Base-by-base conservation (phyloP, 1,140 invertebrate genomes). In the Hestina assimilis region DNA sequence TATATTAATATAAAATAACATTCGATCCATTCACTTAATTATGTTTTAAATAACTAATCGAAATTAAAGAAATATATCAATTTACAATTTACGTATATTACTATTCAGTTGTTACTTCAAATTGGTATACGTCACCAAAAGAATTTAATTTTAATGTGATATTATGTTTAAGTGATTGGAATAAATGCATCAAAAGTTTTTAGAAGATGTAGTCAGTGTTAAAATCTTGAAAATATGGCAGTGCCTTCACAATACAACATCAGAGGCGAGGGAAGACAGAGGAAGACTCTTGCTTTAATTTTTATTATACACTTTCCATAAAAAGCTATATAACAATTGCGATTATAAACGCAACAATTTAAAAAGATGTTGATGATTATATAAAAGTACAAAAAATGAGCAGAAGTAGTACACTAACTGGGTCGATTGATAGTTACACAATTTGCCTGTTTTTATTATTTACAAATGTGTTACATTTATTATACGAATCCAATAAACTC, bases 311-410 rank as follows among this genome's bases (percentile, higher is more conserved):
- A 41, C 17, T 50, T 54, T n/a, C 52, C 26, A 53, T 40, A 56
- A 59, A 62, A 65, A 45, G 47, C 40, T 55, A 63, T 46, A 65
- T 17, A 38, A 66, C 50, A 64, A 28, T 50, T 23, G 41, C 48
- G 33, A 50, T 46, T 35, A 60, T 26, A 55, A 42, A 63, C 31
- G 53, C 58, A 53, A 28, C 17, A 50, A 45, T 68, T 59, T 65
- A 55, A 35, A 50, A 40, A 71, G 64, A 64, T 43, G 40, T 58
- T 33, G 54, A 69, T 62, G 64, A 35, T 35, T 64, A 63, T 85
- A 85, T 84, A 87, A 87, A 87, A 87, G 81, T 87, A 83, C 74
- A 83, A 87, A 79, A 62, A 83, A 76, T 82, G 74, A 85, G 74
- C 74, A 69, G 75, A 72, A 80, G 62, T 42, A 72, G 47, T 31